Evolutionary conservation across 2,888 invertebrate species (phyloP).

Genomic region (Perizoma affinitatum): DNA sequence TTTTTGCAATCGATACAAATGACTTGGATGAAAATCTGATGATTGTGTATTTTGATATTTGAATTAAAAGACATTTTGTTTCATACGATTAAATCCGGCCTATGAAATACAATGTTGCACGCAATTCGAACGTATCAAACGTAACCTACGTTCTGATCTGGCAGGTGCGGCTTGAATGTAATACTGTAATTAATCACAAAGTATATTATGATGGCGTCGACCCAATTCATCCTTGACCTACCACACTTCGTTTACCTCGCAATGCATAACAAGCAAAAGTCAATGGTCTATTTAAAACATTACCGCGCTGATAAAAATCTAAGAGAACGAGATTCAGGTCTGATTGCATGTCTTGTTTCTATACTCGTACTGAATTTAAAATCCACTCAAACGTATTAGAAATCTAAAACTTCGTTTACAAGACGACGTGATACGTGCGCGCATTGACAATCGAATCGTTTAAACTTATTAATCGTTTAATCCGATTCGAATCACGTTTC

Average conservation of each 20-base stretch:
- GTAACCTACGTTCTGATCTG: not conserved
- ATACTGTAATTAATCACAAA: slow-evolving; percentile 11
- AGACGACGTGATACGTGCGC: slow-evolving; percentile 11
- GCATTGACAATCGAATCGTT: slow-evolving; percentile 28
- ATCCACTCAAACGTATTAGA: slow-evolving; percentile 21
- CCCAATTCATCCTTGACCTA: slow-evolving; percentile 18
- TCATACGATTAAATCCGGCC: not conserved
- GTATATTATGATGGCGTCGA: slow-evolving; percentile 13
- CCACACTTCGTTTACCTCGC: slow-evolving; percentile 4
- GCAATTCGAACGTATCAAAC: not conserved
- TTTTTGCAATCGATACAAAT: slow-evolving; percentile 26
- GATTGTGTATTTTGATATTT: too few relatives aligned
- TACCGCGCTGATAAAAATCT: slow-evolving; percentile 8
- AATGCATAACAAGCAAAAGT: not conserved
- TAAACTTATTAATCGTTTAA: slow-evolving; percentile 29
- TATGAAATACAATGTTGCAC: slow-evolving; percentile 7
- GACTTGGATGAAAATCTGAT: too few relatives aligned
- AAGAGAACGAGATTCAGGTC: slow-evolving; percentile 6
- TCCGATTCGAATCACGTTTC: slow-evolving; percentile 34
- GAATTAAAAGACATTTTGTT: not conserved
- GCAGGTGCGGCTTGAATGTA: slow-evolving; percentile 12
- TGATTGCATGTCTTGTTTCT: slow-evolving; percentile 8
- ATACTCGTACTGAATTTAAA: slow-evolving; percentile 29
- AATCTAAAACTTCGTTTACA: slow-evolving; percentile 25
- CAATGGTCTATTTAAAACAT: slow-evolving; percentile 6